A percentile compares a stretch with the other conserved stretches of the same genome.
Evolutionary conservation across 2,888 invertebrate genomes (phyloP).

Genomic region (Drosophila quinaria): DNA sequence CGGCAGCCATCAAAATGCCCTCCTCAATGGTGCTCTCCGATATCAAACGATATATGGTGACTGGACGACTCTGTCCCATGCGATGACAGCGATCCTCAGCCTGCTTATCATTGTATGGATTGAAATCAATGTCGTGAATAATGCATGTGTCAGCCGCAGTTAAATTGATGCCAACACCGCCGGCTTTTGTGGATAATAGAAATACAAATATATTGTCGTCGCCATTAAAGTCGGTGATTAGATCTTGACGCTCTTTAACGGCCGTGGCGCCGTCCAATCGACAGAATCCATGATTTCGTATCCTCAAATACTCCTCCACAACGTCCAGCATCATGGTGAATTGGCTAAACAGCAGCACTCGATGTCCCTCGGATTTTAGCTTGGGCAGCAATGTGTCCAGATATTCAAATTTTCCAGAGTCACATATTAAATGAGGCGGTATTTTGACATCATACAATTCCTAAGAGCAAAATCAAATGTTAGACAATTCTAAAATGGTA

Average conservation of each 20-base stretch:
- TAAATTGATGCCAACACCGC: slow-evolving; percentile 97
- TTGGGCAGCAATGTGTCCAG: slow-evolving; percentile 92
- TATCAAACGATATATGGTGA: slow-evolving; percentile 94
- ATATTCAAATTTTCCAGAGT: slow-evolving; percentile 94
- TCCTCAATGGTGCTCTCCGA: slow-evolving; percentile 96
- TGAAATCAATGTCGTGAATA: slow-evolving; percentile 98
- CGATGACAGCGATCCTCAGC: slow-evolving; percentile 96
- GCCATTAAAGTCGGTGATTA: slow-evolving; percentile 95
- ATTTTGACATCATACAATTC: slow-evolving; percentile 88
- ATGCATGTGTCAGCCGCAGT: slow-evolving; percentile 98
- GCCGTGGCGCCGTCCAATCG: slow-evolving; percentile 96
- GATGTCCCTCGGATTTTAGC: slow-evolving; percentile 90
- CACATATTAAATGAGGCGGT: slow-evolving; percentile 90
- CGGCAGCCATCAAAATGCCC: slow-evolving; percentile 95
- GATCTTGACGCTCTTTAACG: slow-evolving; percentile 93
- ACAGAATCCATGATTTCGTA: slow-evolving; percentile 90
- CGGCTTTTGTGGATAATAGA: slow-evolving; percentile 96
- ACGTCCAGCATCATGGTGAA: slow-evolving; percentile 98
- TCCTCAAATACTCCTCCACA: slow-evolving; percentile 93
- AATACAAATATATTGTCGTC: slow-evolving; percentile 94
- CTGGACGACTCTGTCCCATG: slow-evolving; percentile 92
- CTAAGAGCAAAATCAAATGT: slow-evolving; percentile 80
- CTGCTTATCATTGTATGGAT: slow-evolving; percentile 99
- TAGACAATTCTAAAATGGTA: not conserved
- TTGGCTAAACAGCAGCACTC: slow-evolving; percentile 97